Base-by-base conservation (phyloP, 2,797 vertebrate genomes). In the Myotis daubentonii region DNA sequence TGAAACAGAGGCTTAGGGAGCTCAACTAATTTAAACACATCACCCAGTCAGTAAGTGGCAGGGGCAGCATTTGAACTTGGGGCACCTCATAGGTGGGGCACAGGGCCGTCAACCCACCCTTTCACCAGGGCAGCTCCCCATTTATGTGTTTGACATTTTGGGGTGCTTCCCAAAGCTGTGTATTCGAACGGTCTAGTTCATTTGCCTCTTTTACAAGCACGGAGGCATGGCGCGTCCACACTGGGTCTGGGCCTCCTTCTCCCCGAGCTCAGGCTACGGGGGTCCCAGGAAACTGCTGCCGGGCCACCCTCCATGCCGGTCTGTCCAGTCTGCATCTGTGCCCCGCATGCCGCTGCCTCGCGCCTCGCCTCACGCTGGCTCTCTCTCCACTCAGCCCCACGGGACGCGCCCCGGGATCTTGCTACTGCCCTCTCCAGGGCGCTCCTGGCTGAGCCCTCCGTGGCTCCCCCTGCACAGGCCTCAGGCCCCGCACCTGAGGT, bases 351-450 rank as follows among this genome's bases (percentile, higher is more conserved):
- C 2, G 0, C 25, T 2, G 0, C 57, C 49, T 38, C 2, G 1
- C 0, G 5, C 19, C 53, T 1, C 0, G 5, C 19, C 53, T 1
- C 3, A 0, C 16, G 1, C 62, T n/a, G 0, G 2, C 60, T 25
- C 80, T 5, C 4, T 66, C 66, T 51, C 53, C 19, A 68, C 78
- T 53, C 30, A 0, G 71, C 47, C 20, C 78, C 11, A 0, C 0
- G 3, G 8, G 28, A 10, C 0, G 0, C 3, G 0, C 22, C 1
- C 23, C 6, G 2, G 38, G 30, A 15, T 3, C 1, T 8, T 2
- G 20, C 28, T 57, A 11, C 51, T 47, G 17, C 11, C 17, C n/a
- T 47, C 70, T 75, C 49, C 22, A 5, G 3, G n/a, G n/a, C 2
- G 36, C 47, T 57, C n/a, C 38, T 36, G 9, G 47, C 75, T 13